Evolutionary conservation across 2,888 invertebrate species (phyloP).

Genomic region (Pollenia griseotomentosa): DNA sequence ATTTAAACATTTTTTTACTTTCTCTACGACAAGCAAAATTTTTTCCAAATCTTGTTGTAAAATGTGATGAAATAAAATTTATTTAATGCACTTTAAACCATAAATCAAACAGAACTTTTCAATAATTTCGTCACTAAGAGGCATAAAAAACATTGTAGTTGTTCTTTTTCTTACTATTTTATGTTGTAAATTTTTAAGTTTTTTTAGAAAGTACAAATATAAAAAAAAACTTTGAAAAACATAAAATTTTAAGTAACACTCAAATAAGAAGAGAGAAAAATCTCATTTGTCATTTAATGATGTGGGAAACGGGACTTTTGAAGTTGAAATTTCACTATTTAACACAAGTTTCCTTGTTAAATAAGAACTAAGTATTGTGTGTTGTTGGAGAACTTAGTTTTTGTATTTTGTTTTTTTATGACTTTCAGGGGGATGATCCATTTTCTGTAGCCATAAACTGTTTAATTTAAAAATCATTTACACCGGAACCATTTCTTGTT

Average conservation of each 20-base stretch:
- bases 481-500: conserved; percentile 37
- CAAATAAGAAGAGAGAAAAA: conserved; percentile 14
- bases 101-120: conserved; percentile 70
- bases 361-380: neutral
- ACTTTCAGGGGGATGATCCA: neutral
- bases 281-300: conserved; percentile 63
- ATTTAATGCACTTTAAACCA: conserved; percentile 65
- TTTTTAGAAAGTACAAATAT: neutral
- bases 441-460: neutral
- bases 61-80: conserved; percentile 65
- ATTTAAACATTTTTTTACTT: conserved; percentile 31
- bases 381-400: neutral
- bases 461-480: conserved; percentile 19
- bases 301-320: conserved; percentile 5
- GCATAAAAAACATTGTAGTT: conserved; percentile 23
- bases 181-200: too few relatives aligned
- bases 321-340: too few relatives aligned
- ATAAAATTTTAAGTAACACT: conserved; percentile 61
- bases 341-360: neutral
- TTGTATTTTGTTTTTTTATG: neutral
- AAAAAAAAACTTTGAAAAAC: conserved; percentile 25
- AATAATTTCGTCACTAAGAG: conserved; percentile 69
- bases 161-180: too few relatives aligned
- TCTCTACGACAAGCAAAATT: conserved; percentile 47
- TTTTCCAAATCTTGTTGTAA: conserved; percentile 19